phyloP scores from a whole-genome alignment of 2,888 invertebrate species.

The Ganaspis brasiliensis region DNA sequence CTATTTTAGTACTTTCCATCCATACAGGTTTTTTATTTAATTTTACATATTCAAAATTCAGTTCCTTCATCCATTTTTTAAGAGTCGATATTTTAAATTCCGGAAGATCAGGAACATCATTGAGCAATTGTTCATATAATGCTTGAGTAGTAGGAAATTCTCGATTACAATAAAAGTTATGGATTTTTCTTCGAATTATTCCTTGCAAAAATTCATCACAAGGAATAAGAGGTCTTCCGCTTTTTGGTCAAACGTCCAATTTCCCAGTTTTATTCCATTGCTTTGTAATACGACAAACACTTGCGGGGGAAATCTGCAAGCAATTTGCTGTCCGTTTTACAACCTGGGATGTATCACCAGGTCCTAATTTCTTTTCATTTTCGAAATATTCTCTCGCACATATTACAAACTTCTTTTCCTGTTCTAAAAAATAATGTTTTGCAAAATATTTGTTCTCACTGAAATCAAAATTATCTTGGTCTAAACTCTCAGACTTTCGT shows the following conservation, averaged over 20 bases:
- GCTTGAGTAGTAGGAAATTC: not conserved
- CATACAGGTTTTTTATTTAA: not conserved
- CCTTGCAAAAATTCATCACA: not conserved
- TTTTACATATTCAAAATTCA: not conserved
- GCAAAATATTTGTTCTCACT: too few relatives aligned
- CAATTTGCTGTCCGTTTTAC: not conserved
- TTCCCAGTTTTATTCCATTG: not conserved
- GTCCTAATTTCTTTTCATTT: not conserved
- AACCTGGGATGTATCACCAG: not conserved
- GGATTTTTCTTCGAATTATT: constrained; percentile 4
- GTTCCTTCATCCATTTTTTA: not conserved
- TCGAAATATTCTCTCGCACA: constrained; percentile 5
- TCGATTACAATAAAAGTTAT: not conserved
- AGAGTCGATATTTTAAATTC: not conserved
- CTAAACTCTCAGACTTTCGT: too few relatives aligned
- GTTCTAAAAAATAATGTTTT: not conserved
- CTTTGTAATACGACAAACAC: not conserved
- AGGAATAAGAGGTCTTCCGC: not conserved
- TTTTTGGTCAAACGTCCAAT: not conserved
- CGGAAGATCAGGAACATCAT: constrained; percentile 3
- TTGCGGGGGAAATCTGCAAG: not conserved
- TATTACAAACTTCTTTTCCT: not conserved
- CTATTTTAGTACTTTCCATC: constrained; percentile 3
- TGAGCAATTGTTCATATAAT: not conserved
- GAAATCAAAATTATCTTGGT: too few relatives aligned